Evolutionary conservation across 92 coral and sea anemone genomes (phyloP), one percentile per base, ranked within the genome.

Genomic region (Virgularia gustaviana): DNA sequence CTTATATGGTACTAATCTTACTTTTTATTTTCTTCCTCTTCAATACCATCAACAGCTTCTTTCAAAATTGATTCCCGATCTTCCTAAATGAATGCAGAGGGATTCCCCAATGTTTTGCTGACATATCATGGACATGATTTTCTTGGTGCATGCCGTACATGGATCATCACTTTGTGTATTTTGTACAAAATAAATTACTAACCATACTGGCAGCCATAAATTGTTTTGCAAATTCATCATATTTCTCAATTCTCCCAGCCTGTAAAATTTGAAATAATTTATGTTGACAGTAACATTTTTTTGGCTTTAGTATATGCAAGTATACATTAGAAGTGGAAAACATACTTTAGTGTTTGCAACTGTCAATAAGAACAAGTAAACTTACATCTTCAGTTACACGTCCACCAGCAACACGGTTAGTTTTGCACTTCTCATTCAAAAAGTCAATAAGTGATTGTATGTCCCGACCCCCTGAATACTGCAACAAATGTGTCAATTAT

Each of bases 171-270:
- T n/a, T n/a, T n/a, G n/a, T n/a, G n/a, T n/a, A n/a, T n/a, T n/a
- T n/a, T n/a, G n/a, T n/a, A n/a, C n/a, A n/a, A n/a, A n/a, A n/a
- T n/a, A n/a, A n/a, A 1, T 5, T 3, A 66, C 78, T 24, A 39
- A 89, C 96, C 89, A 58, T 70, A 36, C 79, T 41, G n/a, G 81
- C 63, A 52, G 58, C 31, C 96, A 90, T 90, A 81, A 90, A 90
- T 45, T 84, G 76, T 72, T 81, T 87, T 70, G 81, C 96, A 63
- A 84, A 66, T 35, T 47, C 92, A 71, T 87, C 96, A 81, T 73
- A 90, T 22, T 51, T 77, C 0, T 81, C 88, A 63, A 90, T 79
- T 55, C 94, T 87, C 29, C 96, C 96, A 78, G 96, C 96, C 96
- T 90, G 35, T 38, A 30, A n/a, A n/a, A n/a, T n/a, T n/a, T n/a